A percentile compares a stretch with the other conserved stretches of the same genome.
These are phyloP conservation scores for Macquaria australasica DNA, from an alignment of 2,113 vertebrate species.

Conservation along the genomic window DNA sequence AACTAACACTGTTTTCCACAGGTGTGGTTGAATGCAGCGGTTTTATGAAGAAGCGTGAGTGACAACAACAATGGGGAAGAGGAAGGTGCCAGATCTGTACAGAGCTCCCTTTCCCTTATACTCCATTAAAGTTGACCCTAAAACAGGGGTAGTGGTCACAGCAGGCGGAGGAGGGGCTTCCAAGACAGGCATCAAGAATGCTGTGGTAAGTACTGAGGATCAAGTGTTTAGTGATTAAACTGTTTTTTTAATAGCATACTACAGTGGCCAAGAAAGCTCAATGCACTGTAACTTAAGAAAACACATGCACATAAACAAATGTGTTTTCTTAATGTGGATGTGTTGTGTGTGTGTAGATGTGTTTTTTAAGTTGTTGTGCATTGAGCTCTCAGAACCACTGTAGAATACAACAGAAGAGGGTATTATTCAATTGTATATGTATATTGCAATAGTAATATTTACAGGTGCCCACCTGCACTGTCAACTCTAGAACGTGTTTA, in stretches of 20 bases:
- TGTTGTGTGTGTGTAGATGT: too few species aligned
- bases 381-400: neutral
- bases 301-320: neutral
- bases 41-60: slow-evolving; percentile 46
- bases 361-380: neutral
- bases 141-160: slow-evolving; percentile 87
- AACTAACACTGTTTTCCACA: slow-evolving; percentile 26
- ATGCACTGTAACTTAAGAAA: neutral
- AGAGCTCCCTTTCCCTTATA: slow-evolving; percentile 95
- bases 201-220: slow-evolving; percentile 84
- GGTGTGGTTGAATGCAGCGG: slow-evolving; percentile 18
- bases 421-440: neutral
- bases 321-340: too few species aligned
- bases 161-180: slow-evolving; percentile 94
- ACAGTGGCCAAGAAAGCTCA: too few species aligned
- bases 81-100: slow-evolving; percentile 89
- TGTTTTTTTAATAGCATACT: neutral
- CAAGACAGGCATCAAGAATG: slow-evolving; percentile 95
- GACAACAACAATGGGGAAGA: slow-evolving; percentile 84
- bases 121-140: slow-evolving; percentile 87
- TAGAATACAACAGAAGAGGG: neutral
- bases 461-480: neutral
- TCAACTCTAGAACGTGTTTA: neutral
- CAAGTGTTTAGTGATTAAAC: neutral
- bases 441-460: neutral